These are phyloP conservation scores for Cordilura impudica DNA, from an alignment of 2,888 invertebrate species.

Conservation along the genomic window DNA sequence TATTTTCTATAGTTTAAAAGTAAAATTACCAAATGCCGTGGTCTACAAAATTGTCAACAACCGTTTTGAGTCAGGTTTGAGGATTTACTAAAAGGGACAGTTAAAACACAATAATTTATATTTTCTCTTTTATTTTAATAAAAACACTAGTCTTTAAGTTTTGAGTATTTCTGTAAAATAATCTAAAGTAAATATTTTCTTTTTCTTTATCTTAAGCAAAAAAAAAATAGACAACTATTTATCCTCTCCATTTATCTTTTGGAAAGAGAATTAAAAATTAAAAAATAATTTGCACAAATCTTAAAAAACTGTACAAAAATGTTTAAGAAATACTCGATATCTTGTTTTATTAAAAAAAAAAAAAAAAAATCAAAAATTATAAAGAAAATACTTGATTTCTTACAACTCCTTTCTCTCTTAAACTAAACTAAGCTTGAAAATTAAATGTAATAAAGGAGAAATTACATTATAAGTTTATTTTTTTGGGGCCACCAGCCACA, in stretches of 20 bases:
- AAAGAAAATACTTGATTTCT: conserved; percentile 25
- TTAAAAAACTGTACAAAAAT: conserved; percentile 23
- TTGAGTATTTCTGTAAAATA: conserved; percentile 54
- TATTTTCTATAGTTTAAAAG: conserved; percentile 56
- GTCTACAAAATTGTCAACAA: conserved; percentile 29
- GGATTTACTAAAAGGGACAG: conserved; percentile 34
- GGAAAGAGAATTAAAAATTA: conserved; percentile 32
- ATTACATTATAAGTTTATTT: conserved; percentile 37
- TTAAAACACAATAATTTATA: conserved; percentile 29
- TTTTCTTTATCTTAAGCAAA: conserved; percentile 33
- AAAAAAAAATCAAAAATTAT: conserved; percentile 18
- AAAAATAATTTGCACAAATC: conserved; percentile 55
- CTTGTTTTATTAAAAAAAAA: conserved; percentile 52
- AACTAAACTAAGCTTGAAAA: conserved; percentile 44
- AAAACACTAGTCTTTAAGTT: conserved; percentile 55
- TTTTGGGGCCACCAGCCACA: conserved; percentile 46
- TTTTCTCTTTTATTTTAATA: conserved; percentile 46
- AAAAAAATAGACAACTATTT: conserved; percentile 10
- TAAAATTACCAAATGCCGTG: conserved; percentile 55
- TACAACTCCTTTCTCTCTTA: conserved; percentile 30
- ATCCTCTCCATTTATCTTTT: conserved; percentile 8
- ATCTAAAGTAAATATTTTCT: conserved; percentile 13
- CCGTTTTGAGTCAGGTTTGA: conserved; percentile 54
- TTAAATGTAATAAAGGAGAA: conserved; percentile 37
- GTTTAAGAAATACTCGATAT: conserved; percentile 54